A percentile compares a stretch with the other conserved stretches of the same genome.
Evolutionary conservation across 2,888 invertebrate species (phyloP).

Genomic region (Andrena chrysosceles): DNA sequence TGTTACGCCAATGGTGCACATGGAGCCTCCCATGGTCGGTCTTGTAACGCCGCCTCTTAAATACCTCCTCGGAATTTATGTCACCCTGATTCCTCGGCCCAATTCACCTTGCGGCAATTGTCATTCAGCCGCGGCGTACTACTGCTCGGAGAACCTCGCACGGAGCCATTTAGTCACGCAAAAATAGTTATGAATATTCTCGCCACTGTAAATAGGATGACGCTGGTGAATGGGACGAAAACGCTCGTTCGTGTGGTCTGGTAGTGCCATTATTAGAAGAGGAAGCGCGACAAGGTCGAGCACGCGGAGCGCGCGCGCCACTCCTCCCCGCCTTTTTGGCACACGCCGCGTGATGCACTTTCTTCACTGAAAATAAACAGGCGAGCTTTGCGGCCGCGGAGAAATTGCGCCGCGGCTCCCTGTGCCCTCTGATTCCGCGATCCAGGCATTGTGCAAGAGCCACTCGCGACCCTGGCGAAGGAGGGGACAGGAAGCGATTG

Average conservation of each 20-base stretch:
- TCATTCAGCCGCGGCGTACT: too few species aligned
- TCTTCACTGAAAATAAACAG: slow-evolving; percentile 32
- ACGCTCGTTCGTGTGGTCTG: slow-evolving; percentile 48
- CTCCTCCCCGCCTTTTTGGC: slow-evolving; percentile 42
- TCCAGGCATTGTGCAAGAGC: neutral
- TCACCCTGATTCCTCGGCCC: too few species aligned
- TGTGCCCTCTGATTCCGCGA: neutral
- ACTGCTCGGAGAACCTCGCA: too few species aligned
- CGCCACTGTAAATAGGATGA: slow-evolving; percentile 27
- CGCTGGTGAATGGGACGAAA: slow-evolving; percentile 28
- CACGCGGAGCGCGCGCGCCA: neutral
- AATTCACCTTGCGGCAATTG: too few species aligned
- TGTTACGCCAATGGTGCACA: neutral
- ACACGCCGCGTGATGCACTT: slow-evolving; percentile 13
- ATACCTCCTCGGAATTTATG: too few species aligned
- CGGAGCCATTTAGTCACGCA: too few species aligned
- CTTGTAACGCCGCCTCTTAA: neutral
- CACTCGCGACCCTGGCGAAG: neutral
- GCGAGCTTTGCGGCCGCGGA: neutral
- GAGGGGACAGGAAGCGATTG: neutral
- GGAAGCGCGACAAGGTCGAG: slow-evolving; percentile 76
- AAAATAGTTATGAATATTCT: too few species aligned
- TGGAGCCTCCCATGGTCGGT: slow-evolving; percentile 16
- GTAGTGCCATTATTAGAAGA: slow-evolving; percentile 77
- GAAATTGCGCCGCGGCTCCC: neutral